Base-by-base conservation (phyloP, 2,113 vertebrate genomes). In the Megaleporinus macrocephalus region DNA sequence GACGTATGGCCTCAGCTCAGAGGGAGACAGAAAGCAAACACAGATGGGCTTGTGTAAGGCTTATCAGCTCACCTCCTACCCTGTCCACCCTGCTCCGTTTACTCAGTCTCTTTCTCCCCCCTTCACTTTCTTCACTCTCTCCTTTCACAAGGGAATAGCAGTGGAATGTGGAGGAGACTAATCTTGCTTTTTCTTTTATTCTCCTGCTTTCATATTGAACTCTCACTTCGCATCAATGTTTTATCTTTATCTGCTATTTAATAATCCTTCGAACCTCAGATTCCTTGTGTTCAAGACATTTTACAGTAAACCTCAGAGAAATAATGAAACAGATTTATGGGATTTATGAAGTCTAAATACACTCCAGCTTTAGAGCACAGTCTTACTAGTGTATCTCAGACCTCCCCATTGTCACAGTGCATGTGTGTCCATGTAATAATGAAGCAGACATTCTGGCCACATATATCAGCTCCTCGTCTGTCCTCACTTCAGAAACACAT, bases 401-500 rank as follows among this genome's bases (percentile, higher is more conserved):
- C n/a, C n/a, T n/a, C n/a, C n/a, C n/a, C n/a, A n/a, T n/a, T n/a
- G n/a, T 76, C 47, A 51, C 41, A 65, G 33, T 57, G 53, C 29
- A 41, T 71, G 26, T 24, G 59, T 73, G 49, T 3, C 51, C n/a
- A 29, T 85, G 49, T 68, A 62, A 53, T 6, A 59, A 33, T 68
- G 82, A 27, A 71, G 26, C 30, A 72, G 57, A 72, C 59, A 30
- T 76, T 73, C 77, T n/a, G 65, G 26, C 6, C 27, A 2, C 9
- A 53, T 73, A 59, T 65, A 79, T 73, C 83, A 84, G 76, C 47
- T 68, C 66, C 74, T 62, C 20, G 69, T 81, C 83, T 53, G 81
- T 84, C 83, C 51, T 87, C 87, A 87, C 83, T 65, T 77, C 78
- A 83, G 65, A 84, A 76, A 61, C 71, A 85, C 88, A 89, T 89